These are phyloP conservation scores for Atta texana DNA, from an alignment of 1,140 invertebrate species.

Conservation along the genomic window DNA sequence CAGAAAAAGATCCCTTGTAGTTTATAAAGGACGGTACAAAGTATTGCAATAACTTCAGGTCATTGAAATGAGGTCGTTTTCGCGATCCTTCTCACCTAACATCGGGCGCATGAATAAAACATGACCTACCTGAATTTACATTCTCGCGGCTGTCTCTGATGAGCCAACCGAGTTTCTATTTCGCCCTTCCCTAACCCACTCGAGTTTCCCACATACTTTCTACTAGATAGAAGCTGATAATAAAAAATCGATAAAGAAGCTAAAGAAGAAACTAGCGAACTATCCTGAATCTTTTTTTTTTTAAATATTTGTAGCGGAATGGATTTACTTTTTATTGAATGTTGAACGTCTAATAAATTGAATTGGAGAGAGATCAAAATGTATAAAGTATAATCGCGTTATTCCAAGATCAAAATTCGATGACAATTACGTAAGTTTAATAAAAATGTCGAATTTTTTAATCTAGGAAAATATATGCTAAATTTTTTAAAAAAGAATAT, in stretches of 20 bases:
- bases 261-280: conserved; percentile 42
- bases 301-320: background rate
- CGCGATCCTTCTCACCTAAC: conserved; percentile 55
- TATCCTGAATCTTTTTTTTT: background rate
- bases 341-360: background rate
- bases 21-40: conserved; percentile 26
- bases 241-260: conserved; percentile 69
- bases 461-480: background rate
- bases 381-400: background rate
- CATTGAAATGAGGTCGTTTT: conserved; percentile 70
- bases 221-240: conserved; percentile 35
- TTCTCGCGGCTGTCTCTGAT: conserved; percentile 52
- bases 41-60: conserved; percentile 60
- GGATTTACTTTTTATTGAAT: background rate
- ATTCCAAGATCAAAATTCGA: background rate
- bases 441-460: background rate
- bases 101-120: conserved; percentile 73
- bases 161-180: conserved; percentile 32
- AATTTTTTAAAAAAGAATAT: background rate
- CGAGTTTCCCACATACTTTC: background rate
- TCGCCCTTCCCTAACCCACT: background rate
- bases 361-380: background rate
- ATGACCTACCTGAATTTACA: conserved; percentile 68
- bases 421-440: background rate
- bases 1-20: background rate